phyloP scores from a whole-genome alignment of 2,888 invertebrate species.

The Phaonia tiefii region DNA sequence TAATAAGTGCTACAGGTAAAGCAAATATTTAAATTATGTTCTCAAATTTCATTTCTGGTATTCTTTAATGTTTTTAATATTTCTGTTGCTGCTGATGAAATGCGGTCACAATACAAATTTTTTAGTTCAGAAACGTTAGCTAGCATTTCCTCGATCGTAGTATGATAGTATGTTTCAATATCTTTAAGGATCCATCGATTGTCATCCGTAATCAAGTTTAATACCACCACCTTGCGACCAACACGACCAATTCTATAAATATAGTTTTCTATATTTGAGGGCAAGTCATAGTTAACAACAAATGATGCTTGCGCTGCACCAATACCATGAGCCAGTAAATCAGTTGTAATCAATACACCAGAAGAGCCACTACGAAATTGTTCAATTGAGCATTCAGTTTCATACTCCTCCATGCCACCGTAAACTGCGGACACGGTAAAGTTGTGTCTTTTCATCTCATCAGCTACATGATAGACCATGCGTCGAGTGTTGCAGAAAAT shows the following conservation, averaged over 20 bases:
- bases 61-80: slow-evolving; percentile 55
- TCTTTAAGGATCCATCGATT: slow-evolving; percentile 97
- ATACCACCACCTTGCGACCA: slow-evolving; percentile 99
- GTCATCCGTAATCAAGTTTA: slow-evolving; percentile 98
- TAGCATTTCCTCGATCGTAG: slow-evolving; percentile 99
- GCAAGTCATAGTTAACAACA: slow-evolving; percentile 99
- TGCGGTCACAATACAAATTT: slow-evolving; percentile 62
- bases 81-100: slow-evolving; percentile 68
- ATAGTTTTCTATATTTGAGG: slow-evolving; percentile 99
- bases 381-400: slow-evolving; percentile 99
- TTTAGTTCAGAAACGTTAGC: slow-evolving; percentile 98
- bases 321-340: slow-evolving; percentile 98
- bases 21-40: slow-evolving; percentile 25
- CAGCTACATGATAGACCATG: slow-evolving; percentile 99
- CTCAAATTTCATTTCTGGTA: slow-evolving; percentile 57
- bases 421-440: slow-evolving; percentile 99
- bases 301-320: slow-evolving; percentile 99
- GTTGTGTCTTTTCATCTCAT: slow-evolving; percentile 95
- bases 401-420: slow-evolving; percentile 99
- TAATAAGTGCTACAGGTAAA: too few species aligned
- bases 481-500: slow-evolving; percentile 99
- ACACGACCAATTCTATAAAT: slow-evolving; percentile 99
- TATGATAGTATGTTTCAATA: slow-evolving; percentile 99
- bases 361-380: slow-evolving; percentile 99
- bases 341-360: slow-evolving; percentile 98